Percentiles rank a stretch among this genome's conserved stretches.
Evolutionary conservation across 2,797 vertebrate genomes (phyloP).

Genomic region (Calcarius lapponicus): DNA sequence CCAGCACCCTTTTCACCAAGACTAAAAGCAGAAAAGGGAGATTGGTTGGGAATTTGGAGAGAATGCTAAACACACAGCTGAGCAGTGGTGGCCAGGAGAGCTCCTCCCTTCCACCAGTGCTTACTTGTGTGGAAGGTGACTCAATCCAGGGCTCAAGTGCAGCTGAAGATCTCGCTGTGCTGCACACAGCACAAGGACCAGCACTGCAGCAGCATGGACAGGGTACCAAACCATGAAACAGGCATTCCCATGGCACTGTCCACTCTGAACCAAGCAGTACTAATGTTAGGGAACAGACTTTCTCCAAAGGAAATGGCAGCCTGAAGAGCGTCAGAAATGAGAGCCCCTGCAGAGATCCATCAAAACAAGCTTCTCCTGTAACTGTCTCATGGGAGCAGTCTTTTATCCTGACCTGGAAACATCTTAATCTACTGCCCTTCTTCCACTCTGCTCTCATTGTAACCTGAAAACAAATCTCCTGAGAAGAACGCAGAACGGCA

Average conservation of each 20-base stretch:
- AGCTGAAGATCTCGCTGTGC: accelerated
- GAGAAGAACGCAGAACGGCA: not conserved
- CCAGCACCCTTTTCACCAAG: not conserved
- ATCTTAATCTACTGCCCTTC: not conserved
- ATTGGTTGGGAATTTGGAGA: not conserved
- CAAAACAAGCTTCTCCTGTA: constrained; percentile 44
- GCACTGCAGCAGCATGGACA: not conserved
- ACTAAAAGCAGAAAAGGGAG: not conserved
- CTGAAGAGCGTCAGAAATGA: constrained; percentile 43
- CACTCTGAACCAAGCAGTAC: not conserved
- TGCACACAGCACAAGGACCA: not conserved
- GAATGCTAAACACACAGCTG: not conserved
- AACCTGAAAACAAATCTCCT: not conserved
- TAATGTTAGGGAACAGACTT: constrained; percentile 17
- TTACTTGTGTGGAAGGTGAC: not conserved
- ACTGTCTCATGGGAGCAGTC: not conserved
- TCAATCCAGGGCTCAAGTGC: accelerated
- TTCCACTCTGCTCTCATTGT: not conserved
- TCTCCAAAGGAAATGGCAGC: constrained; percentile 42
- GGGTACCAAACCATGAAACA: not conserved
- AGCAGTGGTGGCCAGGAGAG: not conserved
- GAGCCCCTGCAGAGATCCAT: constrained; percentile 25
- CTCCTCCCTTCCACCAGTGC: accelerated
- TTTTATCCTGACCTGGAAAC: constrained; percentile 13
- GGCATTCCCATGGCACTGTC: not conserved